Evolutionary conservation across 2,888 invertebrate genomes (phyloP), one percentile per base, ranked within the genome.

Genomic region (Perizoma affinitatum): DNA sequence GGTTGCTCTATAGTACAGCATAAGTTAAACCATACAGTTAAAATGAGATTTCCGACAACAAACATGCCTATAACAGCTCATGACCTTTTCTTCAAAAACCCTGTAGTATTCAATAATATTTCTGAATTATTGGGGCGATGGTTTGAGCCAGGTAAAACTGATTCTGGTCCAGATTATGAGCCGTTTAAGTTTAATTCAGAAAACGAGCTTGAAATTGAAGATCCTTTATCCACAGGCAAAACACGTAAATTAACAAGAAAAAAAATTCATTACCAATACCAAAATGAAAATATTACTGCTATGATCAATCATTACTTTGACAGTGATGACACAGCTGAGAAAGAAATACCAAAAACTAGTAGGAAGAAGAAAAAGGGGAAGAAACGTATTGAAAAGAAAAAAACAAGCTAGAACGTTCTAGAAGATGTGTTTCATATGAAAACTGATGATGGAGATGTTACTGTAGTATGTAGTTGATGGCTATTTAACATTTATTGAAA

Each of bases 1-100:
- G 58, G 58, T 5, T 58, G 58, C 34, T 52, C 43, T 38, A 5
- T 53, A 11, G 34, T 58, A 4, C 58, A 58, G 43, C n/a, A 42
- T 43, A 9, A 6, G 0, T 6, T 58, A 3, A 58, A 58, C 5
- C 45, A 10, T 0, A 38, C 0, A 11, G 1, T 22, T 4, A 53
- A 40, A 11, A 6, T 8, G 6, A 5, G 0, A 7, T 5, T 22
- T 9, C 9, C 44, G 6, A 5, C 0, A 44, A 2, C 45, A 9
- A 7, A 35, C 10, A 38, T 9, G 8, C 22, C 35, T 5, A 44
- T 57, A 4, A 46, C 57, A 11, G 6, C 57, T 4, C 35, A 46
- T n/a, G 50, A 57, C 11, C 46, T 57, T 5, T 57, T 57, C 10
- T 57, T 51, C 35, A 57, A 42, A 9, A 45, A 53, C 7, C 44